phyloP scores from a whole-genome alignment of 1,140 invertebrate genomes.

The Aphelenchoides avenae region DNA sequence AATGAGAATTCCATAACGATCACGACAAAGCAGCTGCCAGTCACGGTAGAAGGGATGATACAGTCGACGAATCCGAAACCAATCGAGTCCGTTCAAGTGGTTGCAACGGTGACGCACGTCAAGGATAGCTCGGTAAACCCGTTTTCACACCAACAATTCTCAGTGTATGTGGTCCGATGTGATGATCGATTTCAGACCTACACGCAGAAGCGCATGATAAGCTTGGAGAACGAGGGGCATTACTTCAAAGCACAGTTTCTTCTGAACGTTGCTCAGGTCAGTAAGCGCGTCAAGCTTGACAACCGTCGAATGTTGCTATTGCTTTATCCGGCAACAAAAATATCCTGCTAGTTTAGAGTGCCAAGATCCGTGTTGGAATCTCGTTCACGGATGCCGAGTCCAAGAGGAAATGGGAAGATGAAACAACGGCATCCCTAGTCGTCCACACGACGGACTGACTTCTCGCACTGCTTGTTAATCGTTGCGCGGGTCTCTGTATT shows the following conservation, averaged over 20 bases:
- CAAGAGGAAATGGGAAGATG: no score
- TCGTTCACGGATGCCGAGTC: no score
- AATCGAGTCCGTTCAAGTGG: constrained; percentile 15
- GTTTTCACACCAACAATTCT: no score
- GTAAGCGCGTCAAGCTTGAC: no score
- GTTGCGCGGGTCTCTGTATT: no score
- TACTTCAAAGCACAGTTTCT: constrained; percentile 23
- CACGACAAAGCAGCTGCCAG: constrained; percentile 11
- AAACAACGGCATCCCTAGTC: no score
- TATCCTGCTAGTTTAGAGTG: no score
- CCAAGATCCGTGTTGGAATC: no score
- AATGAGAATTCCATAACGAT: constrained; percentile 8
- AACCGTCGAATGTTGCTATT: no score
- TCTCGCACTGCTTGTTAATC: no score
- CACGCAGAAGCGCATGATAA: constrained; percentile 6
- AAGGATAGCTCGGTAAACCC: constrained; percentile 12
- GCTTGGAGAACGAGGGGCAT: constrained; percentile 13
- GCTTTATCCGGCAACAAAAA: no score
- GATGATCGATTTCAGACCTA: constrained; percentile 8
- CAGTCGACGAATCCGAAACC: constrained; percentile 13
- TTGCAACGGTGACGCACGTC: constrained; percentile 9
- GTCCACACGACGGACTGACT: no score
- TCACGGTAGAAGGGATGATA: constrained; percentile 15
- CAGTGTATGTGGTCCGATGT: not conserved
- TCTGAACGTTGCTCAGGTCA: constrained; percentile 21